Evolutionary conservation across 2,888 invertebrate species (phyloP).

Genomic region (Synergus japonicus): DNA sequence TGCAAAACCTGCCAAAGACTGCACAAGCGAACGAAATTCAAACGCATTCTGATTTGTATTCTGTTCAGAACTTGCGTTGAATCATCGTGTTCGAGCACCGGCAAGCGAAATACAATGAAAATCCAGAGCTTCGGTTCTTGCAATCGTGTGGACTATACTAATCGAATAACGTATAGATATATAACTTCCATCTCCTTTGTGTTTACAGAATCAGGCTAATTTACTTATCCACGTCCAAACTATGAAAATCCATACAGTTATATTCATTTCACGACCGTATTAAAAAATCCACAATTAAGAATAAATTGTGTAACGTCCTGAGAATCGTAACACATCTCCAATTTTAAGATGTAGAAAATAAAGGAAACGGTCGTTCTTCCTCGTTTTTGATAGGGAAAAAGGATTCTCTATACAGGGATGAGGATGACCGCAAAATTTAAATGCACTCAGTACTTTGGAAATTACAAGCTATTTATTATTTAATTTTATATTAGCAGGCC

Average conservation of each 20-base stretch:
- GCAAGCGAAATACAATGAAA: slow-evolving; percentile 61
- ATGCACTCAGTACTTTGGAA: no score
- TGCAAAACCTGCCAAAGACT: slow-evolving; percentile 1
- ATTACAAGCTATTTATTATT: no score
- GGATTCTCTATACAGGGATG: no score
- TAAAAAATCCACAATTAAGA: no score
- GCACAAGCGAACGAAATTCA: slow-evolving; percentile 1
- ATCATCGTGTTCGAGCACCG: slow-evolving; percentile 59
- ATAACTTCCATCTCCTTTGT: slow-evolving; percentile 45
- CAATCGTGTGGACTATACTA: slow-evolving; percentile 57
- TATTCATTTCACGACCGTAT: neutral
- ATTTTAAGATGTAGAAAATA: no score
- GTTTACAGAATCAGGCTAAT: neutral
- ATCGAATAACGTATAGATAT: slow-evolving; percentile 56
- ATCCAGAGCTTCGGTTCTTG: slow-evolving; percentile 59
- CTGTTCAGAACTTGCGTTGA: slow-evolving; percentile 46
- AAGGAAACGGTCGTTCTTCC: no score
- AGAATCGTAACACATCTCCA: no score
- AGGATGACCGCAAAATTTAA: no score
- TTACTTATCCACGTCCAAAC: neutral
- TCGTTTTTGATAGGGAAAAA: no score
- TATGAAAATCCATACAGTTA: neutral
- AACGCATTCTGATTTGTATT: slow-evolving; percentile 60
- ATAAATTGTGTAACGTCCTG: no score
- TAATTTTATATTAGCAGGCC: no score